Conservation (phyloP, 1,140 invertebrate genomes). For the Leptinotarsa texana region DNA sequence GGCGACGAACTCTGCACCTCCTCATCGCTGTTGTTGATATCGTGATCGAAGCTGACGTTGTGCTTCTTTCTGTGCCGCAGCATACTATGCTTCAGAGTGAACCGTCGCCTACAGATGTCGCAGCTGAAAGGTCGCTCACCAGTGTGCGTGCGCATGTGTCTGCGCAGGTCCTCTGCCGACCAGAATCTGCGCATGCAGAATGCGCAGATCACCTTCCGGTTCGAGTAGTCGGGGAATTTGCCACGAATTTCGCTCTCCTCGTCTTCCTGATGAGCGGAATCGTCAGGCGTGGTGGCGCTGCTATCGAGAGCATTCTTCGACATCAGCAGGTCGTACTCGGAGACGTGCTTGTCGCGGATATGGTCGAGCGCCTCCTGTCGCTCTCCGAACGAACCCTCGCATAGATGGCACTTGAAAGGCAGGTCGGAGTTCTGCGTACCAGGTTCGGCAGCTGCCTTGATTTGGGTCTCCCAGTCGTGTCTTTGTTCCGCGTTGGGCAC, state of each 20-base stretch:
- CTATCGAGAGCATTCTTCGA: constrained; percentile 79
- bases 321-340: constrained; percentile 75
- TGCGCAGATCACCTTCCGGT: constrained; percentile 87
- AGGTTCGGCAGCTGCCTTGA: constrained; percentile 30
- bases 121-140: constrained; percentile 81
- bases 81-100: constrained; percentile 94
- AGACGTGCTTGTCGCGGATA: constrained; percentile 71
- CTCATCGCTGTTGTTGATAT: constrained; percentile 44
- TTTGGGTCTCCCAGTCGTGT: constrained; percentile 41
- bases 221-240: constrained; percentile 83
- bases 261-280: constrained; percentile 52
- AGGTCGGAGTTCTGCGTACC: constrained; percentile 62
- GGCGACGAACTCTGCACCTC: constrained; percentile 32
- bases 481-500: constrained; percentile 36
- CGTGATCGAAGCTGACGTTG: constrained; percentile 58
- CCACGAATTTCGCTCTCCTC: constrained; percentile 64
- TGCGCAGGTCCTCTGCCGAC: constrained; percentile 88
- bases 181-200: constrained; percentile 91
- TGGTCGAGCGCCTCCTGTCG: constrained; percentile 81
- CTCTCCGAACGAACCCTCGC: constrained; percentile 82
- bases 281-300: constrained; percentile 57
- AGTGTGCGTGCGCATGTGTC: constrained; percentile 89
- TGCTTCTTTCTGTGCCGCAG: constrained; percentile 88
- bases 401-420: constrained; percentile 91
- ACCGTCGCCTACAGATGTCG: constrained; percentile 78